A percentile compares a stretch with the other conserved stretches of the same genome.
phyloP scores from a whole-genome alignment of 92 coral and sea anemone genomes.

The Epizoanthus stellaris region DNA sequence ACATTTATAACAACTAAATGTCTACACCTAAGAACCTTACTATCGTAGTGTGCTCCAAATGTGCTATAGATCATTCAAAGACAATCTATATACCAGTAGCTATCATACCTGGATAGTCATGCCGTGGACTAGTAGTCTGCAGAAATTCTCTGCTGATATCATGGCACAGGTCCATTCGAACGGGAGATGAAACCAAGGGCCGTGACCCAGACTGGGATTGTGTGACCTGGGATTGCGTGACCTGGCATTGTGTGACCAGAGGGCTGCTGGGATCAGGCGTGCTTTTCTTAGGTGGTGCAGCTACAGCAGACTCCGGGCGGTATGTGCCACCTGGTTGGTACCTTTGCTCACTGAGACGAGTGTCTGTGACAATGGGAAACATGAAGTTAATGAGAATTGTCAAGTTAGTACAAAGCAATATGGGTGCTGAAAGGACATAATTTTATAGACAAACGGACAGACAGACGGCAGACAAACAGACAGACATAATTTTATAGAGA shows the following conservation, averaged over 20 bases:
- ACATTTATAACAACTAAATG: no score
- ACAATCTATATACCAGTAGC: no score
- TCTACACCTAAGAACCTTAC: no score
- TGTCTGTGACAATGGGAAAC: neutral
- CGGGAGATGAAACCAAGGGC: neutral
- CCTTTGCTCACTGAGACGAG: neutral
- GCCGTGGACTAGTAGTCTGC: neutral
- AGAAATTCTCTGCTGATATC: constrained; percentile 12
- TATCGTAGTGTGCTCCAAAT: no score
- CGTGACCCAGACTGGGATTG: constrained; percentile 3
- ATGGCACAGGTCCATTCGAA: neutral
- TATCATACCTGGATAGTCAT: constrained; percentile 18
- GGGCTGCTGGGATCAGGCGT: neutral
- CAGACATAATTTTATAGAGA: no score
- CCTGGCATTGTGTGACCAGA: neutral
- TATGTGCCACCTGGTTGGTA: no score
- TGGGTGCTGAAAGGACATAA: no score
- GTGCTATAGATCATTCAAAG: no score
- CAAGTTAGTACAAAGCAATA: neutral
- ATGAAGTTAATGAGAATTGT: no score
- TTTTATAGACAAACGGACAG: no score
- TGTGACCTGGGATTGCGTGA: neutral
- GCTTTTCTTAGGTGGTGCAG: neutral
- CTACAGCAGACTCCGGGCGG: neutral
- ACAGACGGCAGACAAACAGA: no score